These are phyloP conservation scores for Yponomeuta evonymella DNA, from an alignment of 2,888 invertebrate species.

Conservation along the genomic window DNA sequence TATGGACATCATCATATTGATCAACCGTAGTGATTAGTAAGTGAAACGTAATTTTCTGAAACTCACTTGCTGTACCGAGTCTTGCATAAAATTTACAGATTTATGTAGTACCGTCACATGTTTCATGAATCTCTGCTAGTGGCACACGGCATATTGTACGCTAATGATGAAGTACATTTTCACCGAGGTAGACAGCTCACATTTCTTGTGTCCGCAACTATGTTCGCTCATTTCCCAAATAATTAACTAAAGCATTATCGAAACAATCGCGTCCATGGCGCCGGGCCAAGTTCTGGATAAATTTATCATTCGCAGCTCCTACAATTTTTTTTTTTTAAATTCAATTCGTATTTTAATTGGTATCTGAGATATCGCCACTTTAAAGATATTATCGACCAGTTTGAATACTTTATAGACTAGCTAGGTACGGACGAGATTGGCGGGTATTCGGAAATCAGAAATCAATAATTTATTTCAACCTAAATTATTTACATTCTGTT, in stretches of 20 bases:
- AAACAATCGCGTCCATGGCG: background rate
- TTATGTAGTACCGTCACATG: no score
- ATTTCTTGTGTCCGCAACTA: background rate
- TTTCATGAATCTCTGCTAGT: no score
- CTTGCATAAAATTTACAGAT: no score
- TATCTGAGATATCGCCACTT: background rate
- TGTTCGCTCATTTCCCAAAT: background rate
- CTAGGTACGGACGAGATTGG: no score
- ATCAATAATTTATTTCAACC: no score
- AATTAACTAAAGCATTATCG: background rate
- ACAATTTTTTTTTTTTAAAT: background rate
- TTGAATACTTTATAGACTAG: background rate
- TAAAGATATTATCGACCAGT: background rate
- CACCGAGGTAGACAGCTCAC: background rate
- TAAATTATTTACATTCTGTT: no score
- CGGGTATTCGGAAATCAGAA: no score
- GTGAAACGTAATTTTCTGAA: background rate
- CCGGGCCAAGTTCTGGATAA: background rate
- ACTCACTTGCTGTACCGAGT: background rate
- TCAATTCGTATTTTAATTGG: slow-evolving; percentile 1
- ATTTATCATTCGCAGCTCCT: background rate
- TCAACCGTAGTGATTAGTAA: background rate
- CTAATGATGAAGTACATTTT: background rate
- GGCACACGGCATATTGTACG: no score
- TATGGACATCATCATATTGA: background rate